Conservation (phyloP, 2,888 invertebrate genomes). For the Drosophila atripex region DNA sequence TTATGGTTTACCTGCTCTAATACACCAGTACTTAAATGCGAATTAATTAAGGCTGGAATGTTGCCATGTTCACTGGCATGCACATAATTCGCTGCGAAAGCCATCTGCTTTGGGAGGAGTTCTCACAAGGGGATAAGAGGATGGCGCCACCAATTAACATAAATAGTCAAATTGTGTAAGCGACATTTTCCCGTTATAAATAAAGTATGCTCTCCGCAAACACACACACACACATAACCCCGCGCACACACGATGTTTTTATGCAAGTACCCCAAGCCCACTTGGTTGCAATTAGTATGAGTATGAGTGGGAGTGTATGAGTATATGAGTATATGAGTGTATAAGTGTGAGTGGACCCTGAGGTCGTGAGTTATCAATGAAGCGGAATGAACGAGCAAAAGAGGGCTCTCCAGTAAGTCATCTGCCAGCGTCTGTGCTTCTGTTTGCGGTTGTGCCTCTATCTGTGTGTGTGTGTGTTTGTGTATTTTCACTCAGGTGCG, state of each 20-base stretch:
- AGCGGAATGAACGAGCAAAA: constrained; percentile 30
- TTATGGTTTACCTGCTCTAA: not conserved
- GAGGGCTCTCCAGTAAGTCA: constrained; percentile 14
- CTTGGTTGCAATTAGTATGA: constrained; percentile 43
- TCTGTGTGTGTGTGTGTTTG: not conserved
- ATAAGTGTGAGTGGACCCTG: constrained; percentile 6
- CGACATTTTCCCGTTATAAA: constrained; percentile 54
- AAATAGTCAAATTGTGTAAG: constrained; percentile 51
- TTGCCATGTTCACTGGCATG: constrained; percentile 24
- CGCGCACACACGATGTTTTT: not conserved
- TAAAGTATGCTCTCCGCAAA: constrained; percentile 38
- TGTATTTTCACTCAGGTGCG: constrained; percentile 25
- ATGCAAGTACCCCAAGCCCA: constrained; percentile 31
- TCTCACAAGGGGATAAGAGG: not conserved
- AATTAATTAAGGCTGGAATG: not conserved
- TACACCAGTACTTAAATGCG: not conserved
- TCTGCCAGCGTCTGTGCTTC: not conserved
- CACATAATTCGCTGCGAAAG: constrained; percentile 55
- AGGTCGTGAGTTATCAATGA: constrained; percentile 40
- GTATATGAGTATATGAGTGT: not conserved
- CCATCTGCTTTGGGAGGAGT: constrained; percentile 28
- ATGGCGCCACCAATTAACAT: constrained; percentile 48
- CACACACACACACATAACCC: constrained; percentile 3
- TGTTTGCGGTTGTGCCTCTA: not conserved
- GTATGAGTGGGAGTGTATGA: constrained; percentile 2